Evolutionary conservation across 2,797 vertebrate species (phyloP), one percentile per base, ranked within the genome.

Genomic region (Champsocephalus esox): DNA sequence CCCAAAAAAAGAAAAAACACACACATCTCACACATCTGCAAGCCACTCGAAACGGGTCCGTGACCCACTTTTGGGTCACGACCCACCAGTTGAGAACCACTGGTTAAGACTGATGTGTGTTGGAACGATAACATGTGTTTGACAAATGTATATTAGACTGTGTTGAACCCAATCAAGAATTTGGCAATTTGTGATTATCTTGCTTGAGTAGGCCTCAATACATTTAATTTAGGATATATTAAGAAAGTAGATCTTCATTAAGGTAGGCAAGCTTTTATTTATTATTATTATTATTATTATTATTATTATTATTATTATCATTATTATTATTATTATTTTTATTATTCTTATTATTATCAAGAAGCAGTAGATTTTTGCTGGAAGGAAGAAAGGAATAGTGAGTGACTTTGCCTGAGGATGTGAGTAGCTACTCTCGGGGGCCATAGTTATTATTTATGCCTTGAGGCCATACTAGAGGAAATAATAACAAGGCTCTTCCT

Each of bases 361-460:
- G n/a, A 49, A 60, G 52, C 43, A 21, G 13, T 12, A 16, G 19
- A 73, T 9, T 17, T 38, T 8, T 56, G 19, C 41, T 68, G 16
- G 10, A 54, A 63, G 24, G 38, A 64, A 57, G 16, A 38, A 28
- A 54, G 44, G n/a, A 58, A 80, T 77, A 65, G 69, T 54, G 48
- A 56, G 52, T 66, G 74, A 65, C 43, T 72, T 86, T 84, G 78
- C 75, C 80, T 45, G 62, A 73, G 81, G 77, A 67, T 48, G 74
- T 57, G 78, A 41, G 50, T 82, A 73, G 75, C 62, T 34, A n/a
- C 28, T 88, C 89, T 73, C 80, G 28, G 61, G 73, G 80, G 70
- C 77, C 19, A n/a, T 50, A 85, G 75, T 88, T 84, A 72, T 75
- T 75, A 69, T 79, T 82, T 58, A 73, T 77, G 76, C 83, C 88